phyloP scores from a whole-genome alignment of 2,113 vertebrate genomes.

The Genyomyrus donnyi region DNA sequence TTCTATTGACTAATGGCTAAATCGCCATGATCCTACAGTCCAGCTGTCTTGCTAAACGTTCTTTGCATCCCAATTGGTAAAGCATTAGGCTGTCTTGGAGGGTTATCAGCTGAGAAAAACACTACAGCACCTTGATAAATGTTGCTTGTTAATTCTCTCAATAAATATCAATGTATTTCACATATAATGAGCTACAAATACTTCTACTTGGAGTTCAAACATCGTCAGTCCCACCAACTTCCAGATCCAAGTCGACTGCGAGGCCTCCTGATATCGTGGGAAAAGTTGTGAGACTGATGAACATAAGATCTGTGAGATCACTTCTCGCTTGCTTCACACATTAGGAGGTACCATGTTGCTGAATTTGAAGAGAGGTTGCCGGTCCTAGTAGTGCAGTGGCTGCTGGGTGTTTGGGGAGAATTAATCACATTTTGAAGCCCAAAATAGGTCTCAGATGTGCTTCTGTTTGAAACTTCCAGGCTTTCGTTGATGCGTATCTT shows the following conservation, averaged over 20 bases:
- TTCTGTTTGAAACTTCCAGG: background rate
- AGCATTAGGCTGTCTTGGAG: background rate
- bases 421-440: background rate
- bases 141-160: background rate
- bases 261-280: background rate
- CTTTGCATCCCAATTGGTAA: background rate
- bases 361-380: background rate
- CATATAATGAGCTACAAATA: background rate
- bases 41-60: background rate
- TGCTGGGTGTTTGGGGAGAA: background rate
- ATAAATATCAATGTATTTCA: background rate
- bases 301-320: background rate
- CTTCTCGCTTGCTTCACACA: background rate
- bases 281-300: background rate
- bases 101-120: background rate
- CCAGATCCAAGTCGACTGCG: background rate
- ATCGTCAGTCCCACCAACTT: background rate
- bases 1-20: conserved; percentile 4
- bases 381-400: background rate
- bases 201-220: background rate
- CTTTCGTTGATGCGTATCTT: background rate
- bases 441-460: background rate
- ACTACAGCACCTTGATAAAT: background rate
- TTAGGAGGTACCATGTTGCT: background rate
- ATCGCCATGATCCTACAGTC: background rate